phyloP scores from a whole-genome alignment of 2,888 invertebrate genomes.

The Meteorus cinctellus region DNA sequence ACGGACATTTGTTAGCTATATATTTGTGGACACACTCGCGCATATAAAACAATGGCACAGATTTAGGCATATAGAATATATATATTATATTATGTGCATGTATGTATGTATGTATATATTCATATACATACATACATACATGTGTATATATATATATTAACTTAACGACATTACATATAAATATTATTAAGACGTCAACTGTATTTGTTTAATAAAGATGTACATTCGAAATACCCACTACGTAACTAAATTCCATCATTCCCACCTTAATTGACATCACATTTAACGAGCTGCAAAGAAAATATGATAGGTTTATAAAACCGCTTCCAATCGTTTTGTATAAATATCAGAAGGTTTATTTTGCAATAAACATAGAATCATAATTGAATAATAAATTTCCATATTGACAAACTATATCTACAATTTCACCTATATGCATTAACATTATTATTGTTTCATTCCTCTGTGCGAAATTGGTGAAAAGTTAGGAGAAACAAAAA shows the following conservation, averaged over 20 bases:
- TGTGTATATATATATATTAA: slow-evolving; percentile 8
- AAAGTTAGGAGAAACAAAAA: background rate
- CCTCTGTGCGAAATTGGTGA: background rate
- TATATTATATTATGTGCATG: slow-evolving; percentile 65
- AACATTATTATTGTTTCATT: background rate
- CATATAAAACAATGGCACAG: slow-evolving; percentile 71
- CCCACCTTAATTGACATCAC: background rate
- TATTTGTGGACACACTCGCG: slow-evolving; percentile 64
- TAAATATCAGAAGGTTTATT: slow-evolving; percentile 31
- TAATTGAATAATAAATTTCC: background rate
- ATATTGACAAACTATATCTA: slow-evolving; percentile 26
- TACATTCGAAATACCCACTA: slow-evolving; percentile 69
- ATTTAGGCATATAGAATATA: slow-evolving; percentile 70
- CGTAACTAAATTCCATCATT: slow-evolving; percentile 36
- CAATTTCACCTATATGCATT: slow-evolving; percentile 6
- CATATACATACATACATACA: too few species aligned
- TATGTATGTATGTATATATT: too few species aligned
- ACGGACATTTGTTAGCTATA: slow-evolving; percentile 49
- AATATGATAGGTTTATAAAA: slow-evolving; percentile 3
- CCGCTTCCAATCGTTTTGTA: slow-evolving; percentile 9
- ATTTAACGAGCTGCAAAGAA: too few species aligned
- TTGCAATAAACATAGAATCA: background rate
- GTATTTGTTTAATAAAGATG: slow-evolving; percentile 74
- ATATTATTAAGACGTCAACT: slow-evolving; percentile 73
- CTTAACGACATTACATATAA: slow-evolving; percentile 65